Conservation (phyloP, 2,113 vertebrate species). For the Geococcyx californianus region DNA sequence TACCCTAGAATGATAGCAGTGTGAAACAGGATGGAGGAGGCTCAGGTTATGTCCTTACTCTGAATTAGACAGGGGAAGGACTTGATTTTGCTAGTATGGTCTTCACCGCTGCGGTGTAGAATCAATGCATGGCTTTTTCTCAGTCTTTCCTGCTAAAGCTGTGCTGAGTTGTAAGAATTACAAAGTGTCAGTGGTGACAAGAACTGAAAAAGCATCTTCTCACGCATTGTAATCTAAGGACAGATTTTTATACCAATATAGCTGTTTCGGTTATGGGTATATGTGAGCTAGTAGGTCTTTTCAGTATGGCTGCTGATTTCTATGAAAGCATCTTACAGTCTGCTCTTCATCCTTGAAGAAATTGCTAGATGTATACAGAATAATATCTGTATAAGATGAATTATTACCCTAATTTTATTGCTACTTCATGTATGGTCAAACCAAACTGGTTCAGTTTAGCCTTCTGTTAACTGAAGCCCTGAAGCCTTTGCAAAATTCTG, state of each 20-base stretch:
- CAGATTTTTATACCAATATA: background rate
- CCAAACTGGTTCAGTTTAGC: background rate
- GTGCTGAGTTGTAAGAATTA: background rate
- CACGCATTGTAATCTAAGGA: background rate
- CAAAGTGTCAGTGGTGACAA: background rate
- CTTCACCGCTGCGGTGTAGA: background rate
- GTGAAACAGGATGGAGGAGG: background rate
- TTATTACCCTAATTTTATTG: background rate
- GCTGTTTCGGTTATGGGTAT: background rate
- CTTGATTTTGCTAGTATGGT: background rate
- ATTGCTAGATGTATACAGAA: background rate
- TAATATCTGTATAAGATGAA: background rate
- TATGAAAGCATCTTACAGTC: background rate
- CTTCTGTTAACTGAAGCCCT: background rate
- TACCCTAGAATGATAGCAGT: background rate
- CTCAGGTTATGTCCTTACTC: background rate
- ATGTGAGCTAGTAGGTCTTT: background rate
- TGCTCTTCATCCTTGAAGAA: background rate
- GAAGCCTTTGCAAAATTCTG: background rate
- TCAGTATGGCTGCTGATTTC: background rate
- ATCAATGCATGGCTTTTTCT: rapidly evolving
- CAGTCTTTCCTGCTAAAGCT: background rate
- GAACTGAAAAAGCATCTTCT: background rate
- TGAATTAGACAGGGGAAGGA: background rate
- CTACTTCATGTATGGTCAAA: background rate